These are phyloP conservation scores for Lepilemur septentrionalis DNA, from an alignment of 2,797 vertebrate species.

Conservation along the genomic window DNA sequence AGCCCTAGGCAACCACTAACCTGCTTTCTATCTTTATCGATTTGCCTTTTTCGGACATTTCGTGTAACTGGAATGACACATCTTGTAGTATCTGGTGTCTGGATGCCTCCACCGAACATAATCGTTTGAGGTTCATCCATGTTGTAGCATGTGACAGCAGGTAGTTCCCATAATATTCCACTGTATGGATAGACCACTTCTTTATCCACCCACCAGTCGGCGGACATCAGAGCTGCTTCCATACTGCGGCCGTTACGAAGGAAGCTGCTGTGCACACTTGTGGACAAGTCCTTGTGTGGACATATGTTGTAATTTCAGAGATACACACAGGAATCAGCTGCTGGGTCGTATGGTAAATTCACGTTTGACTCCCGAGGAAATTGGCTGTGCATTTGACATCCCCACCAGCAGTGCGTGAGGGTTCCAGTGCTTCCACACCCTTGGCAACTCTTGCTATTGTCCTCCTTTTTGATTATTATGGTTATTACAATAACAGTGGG, in stretches of 20 bases:
- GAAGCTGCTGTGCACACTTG: fast-evolving
- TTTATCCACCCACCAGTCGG: fast-evolving
- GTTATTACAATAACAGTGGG: fast-evolving
- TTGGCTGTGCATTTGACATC: fast-evolving
- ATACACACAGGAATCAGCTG: fast-evolving
- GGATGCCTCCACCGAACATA: fast-evolving
- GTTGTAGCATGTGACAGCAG: fast-evolving
- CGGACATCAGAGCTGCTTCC: fast-evolving
- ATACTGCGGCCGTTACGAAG: fast-evolving
- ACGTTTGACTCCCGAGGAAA: neutral
- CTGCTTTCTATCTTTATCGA: neutral
- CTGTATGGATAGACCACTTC: fast-evolving
- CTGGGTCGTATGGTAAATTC: fast-evolving
- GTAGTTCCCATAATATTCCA: fast-evolving
- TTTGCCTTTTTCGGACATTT: neutral
- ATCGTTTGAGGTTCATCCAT: fast-evolving
- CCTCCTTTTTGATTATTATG: fast-evolving
- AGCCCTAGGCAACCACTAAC: neutral
- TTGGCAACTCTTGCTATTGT: fast-evolving
- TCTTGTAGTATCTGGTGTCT: fast-evolving
- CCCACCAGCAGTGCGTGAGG: fast-evolving
- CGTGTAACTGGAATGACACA: fast-evolving
- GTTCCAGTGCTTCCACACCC: fast-evolving
- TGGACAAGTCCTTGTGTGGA: fast-evolving
- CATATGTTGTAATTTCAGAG: fast-evolving